Evolutionary conservation across 92 coral and sea anemone species (phyloP).

Genomic region (Parazoanthus swiftii): DNA sequence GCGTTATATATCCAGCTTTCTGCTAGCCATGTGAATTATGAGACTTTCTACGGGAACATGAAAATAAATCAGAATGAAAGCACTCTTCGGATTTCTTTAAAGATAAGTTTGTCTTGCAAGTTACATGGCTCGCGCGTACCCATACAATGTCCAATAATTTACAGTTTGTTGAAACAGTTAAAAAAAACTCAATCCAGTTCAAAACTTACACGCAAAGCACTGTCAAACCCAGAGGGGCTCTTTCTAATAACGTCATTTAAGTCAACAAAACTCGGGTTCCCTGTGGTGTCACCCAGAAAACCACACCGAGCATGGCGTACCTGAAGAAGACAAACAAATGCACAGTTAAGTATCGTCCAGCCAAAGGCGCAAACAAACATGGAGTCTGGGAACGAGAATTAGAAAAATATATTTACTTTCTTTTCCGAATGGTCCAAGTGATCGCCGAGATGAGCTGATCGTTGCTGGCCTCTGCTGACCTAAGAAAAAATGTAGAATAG

Average conservation of each 20-base stretch:
- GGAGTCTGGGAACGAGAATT: neutral
- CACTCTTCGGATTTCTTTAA: too few species aligned
- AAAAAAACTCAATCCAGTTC: neutral
- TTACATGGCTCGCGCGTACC: too few species aligned
- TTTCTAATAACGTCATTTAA: conserved; percentile 56
- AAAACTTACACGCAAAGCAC: conserved; percentile 10
- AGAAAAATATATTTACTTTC: conserved; percentile 50
- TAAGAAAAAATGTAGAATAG: neutral
- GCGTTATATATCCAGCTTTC: too few species aligned
- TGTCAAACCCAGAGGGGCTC: neutral
- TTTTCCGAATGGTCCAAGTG: conserved; percentile 77
- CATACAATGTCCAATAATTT: too few species aligned
- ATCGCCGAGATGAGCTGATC: conserved; percentile 69
- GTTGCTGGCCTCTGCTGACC: conserved; percentile 82
- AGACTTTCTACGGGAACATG: too few species aligned
- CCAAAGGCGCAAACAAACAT: too few species aligned
- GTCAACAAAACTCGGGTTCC: conserved; percentile 60
- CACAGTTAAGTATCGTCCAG: neutral
- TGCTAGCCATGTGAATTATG: too few species aligned
- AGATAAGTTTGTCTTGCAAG: too few species aligned
- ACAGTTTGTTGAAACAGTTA: neutral
- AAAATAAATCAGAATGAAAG: too few species aligned
- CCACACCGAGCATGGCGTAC: conserved; percentile 82
- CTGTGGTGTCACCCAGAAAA: conserved; percentile 48
- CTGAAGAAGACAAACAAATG: conserved; percentile 19